Percentiles rank a stretch among this genome's conserved stretches.
Evolutionary conservation across 2,113 vertebrate genomes (phyloP).

Genomic region (Cephalopterus ornatus): DNA sequence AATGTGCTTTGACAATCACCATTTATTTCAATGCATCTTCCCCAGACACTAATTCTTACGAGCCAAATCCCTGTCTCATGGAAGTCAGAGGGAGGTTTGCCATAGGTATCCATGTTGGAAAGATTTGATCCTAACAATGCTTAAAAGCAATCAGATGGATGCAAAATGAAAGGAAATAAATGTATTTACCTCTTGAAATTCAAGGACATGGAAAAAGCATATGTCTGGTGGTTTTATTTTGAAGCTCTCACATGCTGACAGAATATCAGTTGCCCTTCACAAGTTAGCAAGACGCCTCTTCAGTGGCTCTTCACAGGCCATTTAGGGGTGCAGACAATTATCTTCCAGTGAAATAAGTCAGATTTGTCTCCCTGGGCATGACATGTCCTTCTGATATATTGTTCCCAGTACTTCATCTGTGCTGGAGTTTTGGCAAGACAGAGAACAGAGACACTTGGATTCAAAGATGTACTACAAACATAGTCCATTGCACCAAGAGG

Average conservation of each 20-base stretch:
- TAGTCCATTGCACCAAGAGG: neutral
- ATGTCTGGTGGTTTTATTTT: neutral
- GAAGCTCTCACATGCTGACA: neutral
- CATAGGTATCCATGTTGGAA: neutral
- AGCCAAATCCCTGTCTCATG: neutral
- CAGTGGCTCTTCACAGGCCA: neutral
- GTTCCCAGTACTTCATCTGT: neutral
- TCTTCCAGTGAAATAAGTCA: neutral
- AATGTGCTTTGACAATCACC: constrained; percentile 51
- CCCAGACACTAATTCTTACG: constrained; percentile 6
- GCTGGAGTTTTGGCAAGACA: neutral
- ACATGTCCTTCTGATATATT: neutral
- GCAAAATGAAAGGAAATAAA: neutral
- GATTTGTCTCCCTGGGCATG: neutral
- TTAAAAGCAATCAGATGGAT: neutral
- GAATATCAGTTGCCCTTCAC: neutral
- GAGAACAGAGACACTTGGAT: neutral
- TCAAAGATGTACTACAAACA: neutral
- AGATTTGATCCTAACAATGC: neutral
- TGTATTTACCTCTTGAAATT: neutral
- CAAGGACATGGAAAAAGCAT: neutral
- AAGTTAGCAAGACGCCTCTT: neutral
- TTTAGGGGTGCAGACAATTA: neutral
- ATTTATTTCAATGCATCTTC: constrained; percentile 45
- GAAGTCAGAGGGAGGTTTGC: constrained; percentile 31